Evolutionary conservation across 2,797 vertebrate genomes (phyloP), one percentile per base, ranked within the genome.

Genomic region (Ispidina lecontei): DNA sequence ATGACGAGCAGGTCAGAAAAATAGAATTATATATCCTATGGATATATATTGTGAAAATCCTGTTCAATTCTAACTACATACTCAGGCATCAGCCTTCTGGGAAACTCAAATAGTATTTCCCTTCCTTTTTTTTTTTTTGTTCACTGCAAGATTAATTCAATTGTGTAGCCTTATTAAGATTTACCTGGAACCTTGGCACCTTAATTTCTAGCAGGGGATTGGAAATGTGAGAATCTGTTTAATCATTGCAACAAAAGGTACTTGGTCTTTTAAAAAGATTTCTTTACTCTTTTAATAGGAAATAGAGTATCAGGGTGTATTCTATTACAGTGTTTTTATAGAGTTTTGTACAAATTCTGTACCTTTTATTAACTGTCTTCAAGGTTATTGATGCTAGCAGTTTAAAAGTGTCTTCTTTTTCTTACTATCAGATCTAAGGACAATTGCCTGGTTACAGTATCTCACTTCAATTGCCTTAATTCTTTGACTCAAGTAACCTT

Each of bases 361-460:
- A 39, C 44, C 25, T 87, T 78, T 76, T 68, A 73, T 49, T 79
- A 84, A 80, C 14, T 56, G 12, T 64, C 71, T 82, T 94, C 35
- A 68, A 76, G 26, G 13, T 91, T 84, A 54, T 44, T 39, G 15
- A 26, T 62, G 49, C 23, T 74, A 71, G 23, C 16, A 54, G 59
- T 85, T 85, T 17, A 72, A 25, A 67, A 75, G 10, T 62, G 44
- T 65, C 15, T 83, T 90, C 4, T 76, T 37, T 15, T 89, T 64
- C 37, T 67, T 73, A 46, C 19, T 28, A 54, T 89, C 25, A 70
- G 25, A 56, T 43, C 14, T 63, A 49, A 78, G n/a, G 35, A 39
- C 35, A 52, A 1, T 79, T 67, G 54, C 29, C 6, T 39, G 14
- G 6, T 63, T 76, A 11, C 6, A 56, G 10, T 51, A 11, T 49